phyloP scores from a whole-genome alignment of 2,888 invertebrate species.

The Elegia similella region DNA sequence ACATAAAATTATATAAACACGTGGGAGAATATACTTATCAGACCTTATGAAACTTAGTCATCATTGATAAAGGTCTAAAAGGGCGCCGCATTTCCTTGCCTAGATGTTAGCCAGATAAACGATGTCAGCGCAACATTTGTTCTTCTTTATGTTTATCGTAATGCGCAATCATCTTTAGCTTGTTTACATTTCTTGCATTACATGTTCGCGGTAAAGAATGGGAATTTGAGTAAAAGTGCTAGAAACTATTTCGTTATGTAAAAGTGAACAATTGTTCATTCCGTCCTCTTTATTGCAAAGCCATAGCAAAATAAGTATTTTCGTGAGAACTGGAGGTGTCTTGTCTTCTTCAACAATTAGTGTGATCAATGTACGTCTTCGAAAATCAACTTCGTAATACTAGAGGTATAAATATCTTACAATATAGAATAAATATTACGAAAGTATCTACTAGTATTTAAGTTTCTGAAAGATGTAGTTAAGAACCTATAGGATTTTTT shows the following conservation, averaged over 20 bases:
- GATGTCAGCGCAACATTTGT: neutral
- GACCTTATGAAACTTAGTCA: neutral
- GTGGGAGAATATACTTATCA: conserved; percentile 3
- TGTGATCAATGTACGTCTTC: neutral
- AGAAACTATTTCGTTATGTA: conserved; percentile 10
- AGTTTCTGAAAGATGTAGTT: no score
- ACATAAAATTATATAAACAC: neutral
- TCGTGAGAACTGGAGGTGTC: conserved; percentile 16
- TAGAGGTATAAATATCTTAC: no score
- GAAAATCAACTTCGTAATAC: neutral
- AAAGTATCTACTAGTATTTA: no score
- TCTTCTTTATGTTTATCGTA: conserved; percentile 2
- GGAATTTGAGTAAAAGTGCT: conserved; percentile 13
- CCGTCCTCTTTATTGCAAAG: conserved; percentile 15
- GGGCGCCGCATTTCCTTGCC: neutral
- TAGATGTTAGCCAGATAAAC: neutral
- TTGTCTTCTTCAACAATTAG: conserved; percentile 4
- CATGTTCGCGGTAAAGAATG: neutral
- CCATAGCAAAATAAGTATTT: conserved; percentile 15
- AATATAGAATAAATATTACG: no score
- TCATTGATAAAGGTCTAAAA: conserved; percentile 8
- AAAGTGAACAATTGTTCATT: conserved; percentile 16
- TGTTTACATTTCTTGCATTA: neutral
- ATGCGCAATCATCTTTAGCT: neutral
- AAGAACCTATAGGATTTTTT: no score